Evolutionary conservation across 1,140 invertebrate species (phyloP), one percentile per base, ranked within the genome.

Genomic region (Zaprionus inermis): DNA sequence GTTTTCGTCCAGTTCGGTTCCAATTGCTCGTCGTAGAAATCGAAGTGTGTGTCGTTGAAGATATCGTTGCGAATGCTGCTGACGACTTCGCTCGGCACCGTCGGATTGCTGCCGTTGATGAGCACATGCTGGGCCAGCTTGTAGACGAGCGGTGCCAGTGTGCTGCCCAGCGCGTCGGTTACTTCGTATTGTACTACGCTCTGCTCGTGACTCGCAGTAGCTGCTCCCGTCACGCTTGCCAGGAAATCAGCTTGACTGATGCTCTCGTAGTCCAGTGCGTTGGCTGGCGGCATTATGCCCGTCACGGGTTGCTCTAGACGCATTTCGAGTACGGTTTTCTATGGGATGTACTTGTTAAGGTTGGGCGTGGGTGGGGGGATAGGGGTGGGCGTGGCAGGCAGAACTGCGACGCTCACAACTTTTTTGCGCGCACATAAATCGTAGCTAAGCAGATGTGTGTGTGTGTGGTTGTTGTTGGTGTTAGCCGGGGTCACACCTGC

Each of bases 361-460:
- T 16, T 44, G n/a, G 14, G 38, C 38, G 7, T 6, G 38, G n/a
- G n/a, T n/a, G n/a, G n/a, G n/a, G n/a, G n/a, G n/a, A 16, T 44
- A n/a, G 14, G 38, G n/a, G 7, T 6, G 38, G 38, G 38, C 24
- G 24, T 28, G 24, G 24, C 24, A 28, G 24, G 24, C 24, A 12
- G 10, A 11, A 3, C 49, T 58, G 58, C 54, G 49, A 60, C 57
- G 61, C 79, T 36, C 60, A 16, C 16, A 76, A 79, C 75, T 78
- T 81, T 78, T 81, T 81, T 61, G 72, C 56, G 9, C 30, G 44
- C 46, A 64, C 76, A 89, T 88, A 78, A 83, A 88, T 89, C 60
- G 51, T 30, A 49, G 46, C 57, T 18, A 36, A 28, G n/a, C n/a
- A 14, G 5, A 5, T n/a, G 36, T 0, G 14, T 14, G 36, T n/a